A percentile compares a stretch with the other conserved stretches of the same genome.
Evolutionary conservation across 2,888 invertebrate species (phyloP).

Genomic region (Cyclophora albipunctata): DNA sequence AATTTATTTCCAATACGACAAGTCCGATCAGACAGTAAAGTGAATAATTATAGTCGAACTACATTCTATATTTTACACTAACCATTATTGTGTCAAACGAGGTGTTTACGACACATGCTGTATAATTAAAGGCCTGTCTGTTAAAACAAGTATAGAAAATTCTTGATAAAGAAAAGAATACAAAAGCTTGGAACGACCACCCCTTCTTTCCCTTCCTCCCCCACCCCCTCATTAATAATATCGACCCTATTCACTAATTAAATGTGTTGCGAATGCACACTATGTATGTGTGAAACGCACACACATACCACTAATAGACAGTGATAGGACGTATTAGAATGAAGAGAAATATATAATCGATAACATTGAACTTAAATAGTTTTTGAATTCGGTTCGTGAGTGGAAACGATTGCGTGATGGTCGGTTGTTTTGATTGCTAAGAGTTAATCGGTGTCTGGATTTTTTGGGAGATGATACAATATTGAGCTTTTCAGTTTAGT

Average conservation of each 20-base stretch:
- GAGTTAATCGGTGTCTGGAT: conserved; percentile 59
- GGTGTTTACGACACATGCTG: conserved; percentile 62
- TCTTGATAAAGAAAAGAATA: conserved; percentile 67
- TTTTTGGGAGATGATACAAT: conserved; percentile 44
- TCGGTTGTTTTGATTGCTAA: conserved; percentile 59
- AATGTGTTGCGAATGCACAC: conserved; percentile 71
- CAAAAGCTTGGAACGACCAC: conserved; percentile 66
- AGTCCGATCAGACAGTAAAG: conserved; percentile 37
- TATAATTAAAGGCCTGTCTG: conserved; percentile 71
- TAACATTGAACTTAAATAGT: conserved; percentile 41
- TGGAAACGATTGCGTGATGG: conserved; percentile 46
- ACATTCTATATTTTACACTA: conserved; percentile 42
- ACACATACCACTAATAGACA: conserved; percentile 41
- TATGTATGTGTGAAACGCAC: conserved; percentile 16
- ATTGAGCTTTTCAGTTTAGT: too few species aligned
- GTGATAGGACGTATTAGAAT: conserved; percentile 59
- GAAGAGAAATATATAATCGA: conserved; percentile 53
- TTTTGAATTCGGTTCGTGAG: conserved; percentile 50
- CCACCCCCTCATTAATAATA: conserved; percentile 71
- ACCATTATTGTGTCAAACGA: conserved; percentile 66
- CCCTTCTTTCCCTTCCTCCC: conserved; percentile 32
- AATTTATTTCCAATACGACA: conserved; percentile 9
- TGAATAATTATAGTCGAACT: conserved; percentile 64
- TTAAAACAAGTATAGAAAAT: conserved; percentile 64
- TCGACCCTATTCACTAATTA: conserved; percentile 74